Base-by-base conservation (phyloP, 1,140 invertebrate genomes). In the Drosophila bifasciata region DNA sequence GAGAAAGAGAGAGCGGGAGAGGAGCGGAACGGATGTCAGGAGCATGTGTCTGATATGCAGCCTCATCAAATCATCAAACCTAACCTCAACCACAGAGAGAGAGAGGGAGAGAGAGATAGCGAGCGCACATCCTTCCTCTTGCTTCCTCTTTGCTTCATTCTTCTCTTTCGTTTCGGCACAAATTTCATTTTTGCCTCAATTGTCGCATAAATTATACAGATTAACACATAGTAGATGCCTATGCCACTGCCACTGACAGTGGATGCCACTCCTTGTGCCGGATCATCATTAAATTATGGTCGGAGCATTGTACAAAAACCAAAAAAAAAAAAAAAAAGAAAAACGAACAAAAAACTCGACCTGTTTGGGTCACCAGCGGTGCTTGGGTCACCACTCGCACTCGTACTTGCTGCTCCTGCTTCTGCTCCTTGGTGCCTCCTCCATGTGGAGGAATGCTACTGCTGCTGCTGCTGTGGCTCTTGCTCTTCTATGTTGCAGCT, bases 141-240 rank as follows among this genome's bases (percentile, higher is more conserved):
- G 3, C 8, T 23, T n/a, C n/a, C n/a, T n/a, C n/a, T n/a, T n/a
- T n/a, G n/a, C 43, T 45, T 49, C 46, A n/a, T 63, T 57, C 41
- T 39, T 25, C 56, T 36, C 48, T 48, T 51, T 60, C 17, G 16
- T 23, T 58, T 66, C n/a, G 67, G 70, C 48, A 61, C 74, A 83
- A 78, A 88, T 76, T 79, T 64, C 83, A 83, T 71, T 88, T 79
- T 76, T 79, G 70, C 74, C 66, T 72, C 81, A 86, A 88, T 88
- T 88, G 83, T 79, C 75, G 83, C 83, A 88, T 88, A 88, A 88
- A 88, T 83, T 79, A 79, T 79, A 72, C 79, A 78, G 84, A 88
- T 83, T 79, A 78, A 78, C 74, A 86, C 58, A 64, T 41, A 25
- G 57, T 23, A 63, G 16, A 58, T 32, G 40, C 28, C 50, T 16